Base-by-base conservation (phyloP, 2,113 vertebrate species). In the Passer domesticus region DNA sequence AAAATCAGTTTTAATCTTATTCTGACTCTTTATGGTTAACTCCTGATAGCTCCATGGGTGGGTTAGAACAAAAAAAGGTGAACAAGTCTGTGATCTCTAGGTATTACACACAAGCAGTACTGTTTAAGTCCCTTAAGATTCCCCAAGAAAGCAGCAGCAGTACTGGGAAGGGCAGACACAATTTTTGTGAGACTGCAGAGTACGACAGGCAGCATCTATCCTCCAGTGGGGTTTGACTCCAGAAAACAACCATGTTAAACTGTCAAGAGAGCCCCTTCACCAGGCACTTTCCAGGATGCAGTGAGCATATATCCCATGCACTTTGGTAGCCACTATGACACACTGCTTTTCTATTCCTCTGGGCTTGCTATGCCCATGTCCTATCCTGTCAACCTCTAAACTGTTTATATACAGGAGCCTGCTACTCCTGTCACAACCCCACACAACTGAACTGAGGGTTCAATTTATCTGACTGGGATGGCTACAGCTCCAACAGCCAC, bases 271-370 rank as follows among this genome's bases (percentile, higher is more conserved):
- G 16, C 15, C 27, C 35, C 21, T 81, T 53, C 16, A 10, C 47
- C 77, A 28, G 20, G 50, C 50, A 24, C 35, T 27, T 53, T 43
- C 12, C 5, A 3, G 25, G 35, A 47, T 31, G 35, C 39, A 82
- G 12, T 4, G 7, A 35, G 52, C 53, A 43, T 3, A 52, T 0
- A 0, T 21, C 18, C 43, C 27, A 35, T 27, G 49, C n/a, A 10
- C n/a, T 44, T 67, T 28, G 15, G 46, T 19, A 67, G n/a, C 58
- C 37, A 37, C 58, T 22, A 14, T 47, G 41, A 58, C 55, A 64
- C 37, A 30, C 35, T 6, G 17, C 10, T 64, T 72, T 50, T 67
- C 47, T 55, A 5, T n/a, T 87, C 53, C 46, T 78, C 76, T 49
- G 43, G 28, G 30, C 17, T 63, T 44, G 43, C 39, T 59, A 31